A percentile compares a stretch with the other conserved stretches of the same genome.
Conservation (phyloP, 2,113 vertebrate species). For the Myxocyprinus asiaticus region DNA sequence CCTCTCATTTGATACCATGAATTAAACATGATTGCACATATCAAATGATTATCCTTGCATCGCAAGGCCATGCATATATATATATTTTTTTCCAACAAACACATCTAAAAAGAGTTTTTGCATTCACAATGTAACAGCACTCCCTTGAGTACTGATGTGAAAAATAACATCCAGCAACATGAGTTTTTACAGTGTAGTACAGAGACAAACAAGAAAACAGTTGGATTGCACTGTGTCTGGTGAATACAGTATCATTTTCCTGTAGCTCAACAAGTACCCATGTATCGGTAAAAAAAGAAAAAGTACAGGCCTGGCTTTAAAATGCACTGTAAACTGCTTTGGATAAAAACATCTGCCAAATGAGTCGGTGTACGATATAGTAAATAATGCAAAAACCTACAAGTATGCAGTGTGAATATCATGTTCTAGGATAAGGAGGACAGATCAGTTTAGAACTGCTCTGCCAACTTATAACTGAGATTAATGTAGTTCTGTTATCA, state of each 20-base stretch:
- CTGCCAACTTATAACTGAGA: background rate
- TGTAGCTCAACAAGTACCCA: no score
- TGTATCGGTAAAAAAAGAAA: no score
- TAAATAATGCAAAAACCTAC: background rate
- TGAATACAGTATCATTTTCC: no score
- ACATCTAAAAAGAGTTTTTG: background rate
- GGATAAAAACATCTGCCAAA: no score
- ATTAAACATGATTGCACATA: slow-evolving; percentile 16
- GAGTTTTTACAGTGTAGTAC: background rate
- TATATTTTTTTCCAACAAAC: background rate
- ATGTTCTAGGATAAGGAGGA: background rate
- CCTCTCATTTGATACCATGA: background rate
- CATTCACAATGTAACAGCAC: background rate
- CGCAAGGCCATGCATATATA: background rate
- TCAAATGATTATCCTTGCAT: slow-evolving; percentile 28
- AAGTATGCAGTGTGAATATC: slow-evolving; percentile 1
- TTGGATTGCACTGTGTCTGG: slow-evolving; percentile 4
- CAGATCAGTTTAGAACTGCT: background rate
- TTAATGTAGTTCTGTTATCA: slow-evolving; percentile 2
- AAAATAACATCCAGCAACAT: slow-evolving; percentile 1
- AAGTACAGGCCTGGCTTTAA: background rate
- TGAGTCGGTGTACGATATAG: no score
- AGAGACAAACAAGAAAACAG: background rate
- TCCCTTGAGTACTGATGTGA: slow-evolving; percentile 27
- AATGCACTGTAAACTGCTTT: background rate